Evolutionary conservation across 2,797 vertebrate species (phyloP), one percentile per base, ranked within the genome.

Genomic region (Clarias laeviceps): DNA sequence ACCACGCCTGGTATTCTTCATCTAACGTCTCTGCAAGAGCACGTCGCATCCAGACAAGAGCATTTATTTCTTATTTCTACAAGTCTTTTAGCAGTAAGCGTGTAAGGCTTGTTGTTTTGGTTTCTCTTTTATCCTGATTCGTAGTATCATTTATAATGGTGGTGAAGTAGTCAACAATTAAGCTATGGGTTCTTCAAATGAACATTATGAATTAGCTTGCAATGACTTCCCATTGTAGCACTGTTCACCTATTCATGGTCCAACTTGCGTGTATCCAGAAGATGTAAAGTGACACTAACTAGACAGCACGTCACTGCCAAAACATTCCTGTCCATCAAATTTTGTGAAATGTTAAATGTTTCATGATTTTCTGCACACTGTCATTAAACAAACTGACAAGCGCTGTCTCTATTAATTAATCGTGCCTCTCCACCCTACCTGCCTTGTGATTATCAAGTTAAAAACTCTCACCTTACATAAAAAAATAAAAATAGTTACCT

Each of bases 361-460:
- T 56, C 20, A 0, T 12, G 14, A 37, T 78, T 61, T 59, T 15
- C 22, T n/a, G 29, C 54, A 57, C 27, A 77, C 50, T 5, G 0
- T 8, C 4, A 4, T 77, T 77, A 12, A 32, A 22, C 27, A 57
- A 8, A 15, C 54, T 27, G 45, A 74, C 45, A 50, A 57, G 27
- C 27, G 18, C 54, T 57, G 54, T 56, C 27, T 77, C 20, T 61
- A 22, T 78, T 59, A 78, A 78, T 78, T 24, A 78, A 61, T 34
- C 1, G 29, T 18, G 1, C 27, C 50, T 1, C 11, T 12, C 24
- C 14, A 73, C 8, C 4, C 4, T 29, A 57, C 4, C 3, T 12
- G 3, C 17, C 0, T 56, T 17, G 0, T 76, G 20, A 56, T 56
- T 76, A 76, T 76, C 17, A 54, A 20, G 56, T 27, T 56, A 15